phyloP scores from a whole-genome alignment of 2,797 vertebrate species.

The Lepus oiostolus region DNA sequence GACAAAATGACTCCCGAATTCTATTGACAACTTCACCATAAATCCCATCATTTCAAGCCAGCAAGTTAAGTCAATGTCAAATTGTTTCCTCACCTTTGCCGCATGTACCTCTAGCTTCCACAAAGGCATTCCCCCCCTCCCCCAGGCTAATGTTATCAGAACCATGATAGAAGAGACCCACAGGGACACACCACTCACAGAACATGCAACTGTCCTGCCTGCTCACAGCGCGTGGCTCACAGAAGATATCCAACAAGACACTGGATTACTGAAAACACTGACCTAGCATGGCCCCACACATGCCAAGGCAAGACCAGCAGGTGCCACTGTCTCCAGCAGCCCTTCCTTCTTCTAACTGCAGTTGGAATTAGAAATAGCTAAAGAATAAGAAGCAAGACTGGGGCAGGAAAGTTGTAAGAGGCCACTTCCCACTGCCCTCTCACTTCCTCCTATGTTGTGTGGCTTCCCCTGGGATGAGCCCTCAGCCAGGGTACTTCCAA shows the following conservation, averaged over 20 bases:
- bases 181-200: background rate
- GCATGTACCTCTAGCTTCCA: background rate
- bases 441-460: background rate
- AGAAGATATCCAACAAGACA: background rate
- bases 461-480: background rate
- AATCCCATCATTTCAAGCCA: background rate
- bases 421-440: background rate
- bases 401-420: background rate
- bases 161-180: background rate
- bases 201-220: background rate
- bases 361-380: background rate
- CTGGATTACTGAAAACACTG: background rate
- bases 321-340: background rate
- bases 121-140: background rate
- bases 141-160: background rate
- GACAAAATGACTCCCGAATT: background rate
- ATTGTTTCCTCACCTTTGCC: background rate
- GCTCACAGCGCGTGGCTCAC: too few relatives aligned
- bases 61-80: background rate
- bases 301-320: background rate
- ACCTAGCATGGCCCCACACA: background rate
- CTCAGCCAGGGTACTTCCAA: background rate
- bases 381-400: background rate
- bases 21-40: slow-evolving; percentile 44
- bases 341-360: background rate